A percentile compares a stretch with the other conserved stretches of the same genome.
These are phyloP conservation scores for Phalacrocorax pelagicus DNA, from an alignment of 2,113 vertebrate genomes.

Conservation along the genomic window DNA sequence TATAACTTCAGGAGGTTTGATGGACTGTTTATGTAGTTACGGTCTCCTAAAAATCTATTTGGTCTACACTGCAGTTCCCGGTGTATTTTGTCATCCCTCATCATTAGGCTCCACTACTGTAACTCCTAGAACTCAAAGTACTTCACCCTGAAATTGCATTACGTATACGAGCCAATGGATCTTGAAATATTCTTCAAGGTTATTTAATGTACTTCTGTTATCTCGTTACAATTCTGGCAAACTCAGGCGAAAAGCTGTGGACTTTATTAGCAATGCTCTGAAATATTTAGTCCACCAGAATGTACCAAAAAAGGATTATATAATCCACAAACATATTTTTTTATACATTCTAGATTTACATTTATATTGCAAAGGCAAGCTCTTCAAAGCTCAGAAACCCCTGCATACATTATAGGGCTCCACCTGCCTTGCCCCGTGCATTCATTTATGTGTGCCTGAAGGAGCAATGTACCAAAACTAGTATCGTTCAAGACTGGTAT, in stretches of 20 bases:
- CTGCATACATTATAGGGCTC: not conserved
- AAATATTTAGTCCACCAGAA: not conserved
- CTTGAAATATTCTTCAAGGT: slow-evolving; percentile 8
- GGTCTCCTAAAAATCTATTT: not conserved
- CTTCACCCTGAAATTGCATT: not conserved
- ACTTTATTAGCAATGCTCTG: not conserved
- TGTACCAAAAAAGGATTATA: not conserved
- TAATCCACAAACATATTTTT: not conserved
- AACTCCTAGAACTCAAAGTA: not conserved
- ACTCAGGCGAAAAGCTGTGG: not conserved
- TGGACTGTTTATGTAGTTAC: not conserved
- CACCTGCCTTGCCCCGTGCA: not conserved
- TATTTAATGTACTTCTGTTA: not conserved
- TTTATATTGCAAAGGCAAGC: slow-evolving; percentile 4
- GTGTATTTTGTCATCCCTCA: not conserved
- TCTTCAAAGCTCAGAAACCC: not conserved
- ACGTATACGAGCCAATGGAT: not conserved
- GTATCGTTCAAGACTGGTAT: not conserved
- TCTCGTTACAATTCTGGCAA: not conserved
- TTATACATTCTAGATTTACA: not conserved
- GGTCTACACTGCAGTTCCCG: not conserved
- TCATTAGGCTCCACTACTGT: not conserved
- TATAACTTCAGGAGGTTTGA: not conserved
- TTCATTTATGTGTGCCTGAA: not conserved
- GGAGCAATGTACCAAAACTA: not conserved